Evolutionary conservation across 2,797 vertebrate genomes (phyloP).

Genomic region (Apogon talboti): DNA sequence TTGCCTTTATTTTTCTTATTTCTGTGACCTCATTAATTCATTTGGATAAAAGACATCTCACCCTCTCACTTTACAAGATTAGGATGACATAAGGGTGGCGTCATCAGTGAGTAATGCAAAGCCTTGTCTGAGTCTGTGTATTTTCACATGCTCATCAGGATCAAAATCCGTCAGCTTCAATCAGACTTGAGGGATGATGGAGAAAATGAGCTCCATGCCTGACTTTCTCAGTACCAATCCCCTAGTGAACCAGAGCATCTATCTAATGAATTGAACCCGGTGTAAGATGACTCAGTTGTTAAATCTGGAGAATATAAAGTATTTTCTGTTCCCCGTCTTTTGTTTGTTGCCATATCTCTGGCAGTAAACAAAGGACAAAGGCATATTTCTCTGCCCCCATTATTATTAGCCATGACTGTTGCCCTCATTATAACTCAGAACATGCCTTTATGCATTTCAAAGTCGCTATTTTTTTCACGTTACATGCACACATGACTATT

Average conservation of each 20-base stretch:
- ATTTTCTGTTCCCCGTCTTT: conserved; percentile 12
- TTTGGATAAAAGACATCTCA: conserved; percentile 38
- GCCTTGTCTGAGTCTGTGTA: conserved; percentile 27
- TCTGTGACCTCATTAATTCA: conserved; percentile 37
- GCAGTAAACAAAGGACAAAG: conserved; percentile 60
- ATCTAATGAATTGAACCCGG: conserved; percentile 60
- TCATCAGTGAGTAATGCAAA: conserved; percentile 56
- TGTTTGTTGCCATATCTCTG: conserved; percentile 30
- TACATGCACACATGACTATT: conserved; percentile 25
- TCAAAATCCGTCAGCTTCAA: conserved; percentile 65
- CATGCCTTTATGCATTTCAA: conserved; percentile 69
- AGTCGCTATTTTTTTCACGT: conserved; percentile 44
- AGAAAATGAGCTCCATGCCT: conserved; percentile 58
- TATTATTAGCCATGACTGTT: conserved; percentile 61
- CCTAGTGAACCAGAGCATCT: conserved; percentile 45
- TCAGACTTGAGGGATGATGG: conserved; percentile 40
- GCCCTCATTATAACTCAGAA: conserved; percentile 49
- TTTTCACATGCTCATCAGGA: conserved; percentile 54
- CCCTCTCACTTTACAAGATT: conserved; percentile 31
- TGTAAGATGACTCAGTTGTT: conserved; percentile 44
- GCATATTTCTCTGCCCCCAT: conserved; percentile 55
- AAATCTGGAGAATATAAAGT: conserved; percentile 10
- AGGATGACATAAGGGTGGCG: conserved; percentile 63
- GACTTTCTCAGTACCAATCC: conserved; percentile 54
- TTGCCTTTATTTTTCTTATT: conserved; percentile 15